Evolutionary conservation across 2,113 vertebrate species (phyloP).

Genomic region (Anas platyrhynchos): DNA sequence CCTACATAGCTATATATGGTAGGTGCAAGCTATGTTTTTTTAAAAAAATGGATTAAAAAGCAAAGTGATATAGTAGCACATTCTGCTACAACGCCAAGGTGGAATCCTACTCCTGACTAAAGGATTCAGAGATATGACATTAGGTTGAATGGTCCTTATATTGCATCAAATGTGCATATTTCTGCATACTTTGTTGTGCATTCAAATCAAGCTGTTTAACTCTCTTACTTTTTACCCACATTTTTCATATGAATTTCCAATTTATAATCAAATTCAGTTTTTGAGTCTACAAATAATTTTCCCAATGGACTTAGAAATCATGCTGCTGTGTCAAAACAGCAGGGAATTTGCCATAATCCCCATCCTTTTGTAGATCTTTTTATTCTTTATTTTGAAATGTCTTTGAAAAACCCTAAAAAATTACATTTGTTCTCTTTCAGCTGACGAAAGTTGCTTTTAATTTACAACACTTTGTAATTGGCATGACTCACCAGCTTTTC

Average conservation of each 20-base stretch:
- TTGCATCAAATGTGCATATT: neutral
- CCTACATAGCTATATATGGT: neutral
- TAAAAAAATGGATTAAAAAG: neutral
- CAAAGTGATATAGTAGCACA: neutral
- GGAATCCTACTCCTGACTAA: neutral
- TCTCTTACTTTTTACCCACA: neutral
- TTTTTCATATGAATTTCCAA: neutral
- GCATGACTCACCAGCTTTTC: slow-evolving; percentile 29
- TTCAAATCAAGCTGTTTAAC: neutral
- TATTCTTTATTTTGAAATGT: slow-evolving; percentile 19
- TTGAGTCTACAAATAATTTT: slow-evolving; percentile 19
- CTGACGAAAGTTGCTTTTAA: slow-evolving; percentile 31
- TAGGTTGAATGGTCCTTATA: neutral
- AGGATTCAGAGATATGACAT: neutral
- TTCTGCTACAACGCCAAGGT: neutral
- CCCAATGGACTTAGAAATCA: slow-evolving; percentile 10
- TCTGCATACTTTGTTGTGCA: neutral
- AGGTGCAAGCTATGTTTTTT: rapidly evolving
- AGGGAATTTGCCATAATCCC: neutral
- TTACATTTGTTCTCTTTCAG: slow-evolving; percentile 56
- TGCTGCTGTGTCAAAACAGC: slow-evolving; percentile 29
- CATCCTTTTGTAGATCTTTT: neutral
- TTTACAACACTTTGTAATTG: slow-evolving; percentile 43
- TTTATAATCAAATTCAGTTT: neutral
- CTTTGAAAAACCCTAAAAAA: slow-evolving; percentile 3